Conservation (phyloP, 2,797 vertebrate genomes). For the Onychomys arenicola region DNA sequence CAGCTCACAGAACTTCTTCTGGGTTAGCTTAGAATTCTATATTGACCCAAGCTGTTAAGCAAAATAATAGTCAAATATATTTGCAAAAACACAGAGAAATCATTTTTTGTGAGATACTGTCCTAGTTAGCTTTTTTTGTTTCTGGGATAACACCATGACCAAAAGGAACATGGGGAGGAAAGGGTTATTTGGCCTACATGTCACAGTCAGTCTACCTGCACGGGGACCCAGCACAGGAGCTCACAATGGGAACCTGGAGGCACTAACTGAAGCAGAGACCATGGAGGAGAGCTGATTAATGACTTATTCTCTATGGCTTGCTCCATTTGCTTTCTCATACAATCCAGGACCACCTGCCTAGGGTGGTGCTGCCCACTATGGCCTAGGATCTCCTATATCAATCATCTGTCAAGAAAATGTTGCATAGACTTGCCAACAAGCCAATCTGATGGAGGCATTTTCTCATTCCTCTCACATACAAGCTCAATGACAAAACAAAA, state of each 20-base stretch:
- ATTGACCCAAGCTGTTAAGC: background rate
- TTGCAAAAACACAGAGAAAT: background rate
- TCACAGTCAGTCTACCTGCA: background rate
- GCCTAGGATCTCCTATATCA: background rate
- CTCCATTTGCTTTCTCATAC: background rate
- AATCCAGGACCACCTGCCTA: background rate
- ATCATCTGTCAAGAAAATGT: background rate
- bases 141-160: background rate
- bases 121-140: background rate
- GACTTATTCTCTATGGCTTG: background rate
- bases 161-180: background rate
- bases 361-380: background rate
- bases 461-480: background rate
- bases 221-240: background rate
- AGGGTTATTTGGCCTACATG: background rate
- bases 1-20: background rate
- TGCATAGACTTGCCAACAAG: background rate
- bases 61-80: background rate
- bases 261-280: background rate
- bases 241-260: background rate
- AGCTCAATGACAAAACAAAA: background rate
- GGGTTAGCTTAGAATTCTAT: conserved; percentile 23
- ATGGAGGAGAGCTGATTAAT: background rate
- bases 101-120: background rate
- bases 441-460: background rate